Conservation (phyloP, 2,888 invertebrate species). For the Drosophila mulleri region DNA sequence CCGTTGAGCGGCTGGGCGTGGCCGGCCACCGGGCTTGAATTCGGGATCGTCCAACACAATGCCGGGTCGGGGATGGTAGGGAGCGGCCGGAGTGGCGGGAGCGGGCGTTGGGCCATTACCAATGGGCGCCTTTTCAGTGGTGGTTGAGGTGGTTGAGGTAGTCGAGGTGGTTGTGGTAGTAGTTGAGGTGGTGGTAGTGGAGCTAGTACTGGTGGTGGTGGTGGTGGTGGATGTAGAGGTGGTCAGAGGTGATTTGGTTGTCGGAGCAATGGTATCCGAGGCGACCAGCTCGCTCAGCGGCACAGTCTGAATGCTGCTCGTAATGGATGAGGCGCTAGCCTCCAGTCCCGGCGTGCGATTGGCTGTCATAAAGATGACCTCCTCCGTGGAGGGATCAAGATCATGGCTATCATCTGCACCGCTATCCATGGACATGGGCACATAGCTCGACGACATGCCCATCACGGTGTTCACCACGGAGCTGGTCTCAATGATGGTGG, state of each 20-base stretch:
- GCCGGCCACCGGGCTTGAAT: constrained; percentile 88
- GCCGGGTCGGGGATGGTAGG: constrained; percentile 92
- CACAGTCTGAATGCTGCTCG: constrained; percentile 57
- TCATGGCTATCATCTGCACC: constrained; percentile 47
- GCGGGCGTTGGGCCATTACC: constrained; percentile 54
- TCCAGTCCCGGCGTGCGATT: constrained; percentile 81
- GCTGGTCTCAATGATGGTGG: constrained; percentile 80
- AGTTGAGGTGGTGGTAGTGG: constrained; percentile 51
- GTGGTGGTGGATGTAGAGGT: constrained; percentile 46
- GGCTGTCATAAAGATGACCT: constrained; percentile 83
- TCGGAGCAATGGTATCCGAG: constrained; percentile 47
- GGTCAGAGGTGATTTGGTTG: constrained; percentile 55
- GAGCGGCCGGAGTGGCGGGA: constrained; percentile 58
- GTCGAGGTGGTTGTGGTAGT: constrained; percentile 62
- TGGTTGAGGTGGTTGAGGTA: constrained; percentile 56
- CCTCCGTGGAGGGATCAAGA: constrained; percentile 82
- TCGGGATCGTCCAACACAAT: constrained; percentile 94
- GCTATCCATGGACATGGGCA: constrained; percentile 81
- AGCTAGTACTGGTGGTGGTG: constrained; percentile 56
- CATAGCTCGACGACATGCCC: constrained; percentile 76
- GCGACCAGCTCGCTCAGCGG: constrained; percentile 39
- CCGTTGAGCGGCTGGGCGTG: constrained; percentile 77
- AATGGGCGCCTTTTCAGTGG: constrained; percentile 59
- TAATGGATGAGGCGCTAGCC: constrained; percentile 26
- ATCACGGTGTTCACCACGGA: constrained; percentile 80